Evolutionary conservation across 2,113 vertebrate genomes (phyloP), one percentile per base, ranked within the genome.

Genomic region (Myiagra hebetior): DNA sequence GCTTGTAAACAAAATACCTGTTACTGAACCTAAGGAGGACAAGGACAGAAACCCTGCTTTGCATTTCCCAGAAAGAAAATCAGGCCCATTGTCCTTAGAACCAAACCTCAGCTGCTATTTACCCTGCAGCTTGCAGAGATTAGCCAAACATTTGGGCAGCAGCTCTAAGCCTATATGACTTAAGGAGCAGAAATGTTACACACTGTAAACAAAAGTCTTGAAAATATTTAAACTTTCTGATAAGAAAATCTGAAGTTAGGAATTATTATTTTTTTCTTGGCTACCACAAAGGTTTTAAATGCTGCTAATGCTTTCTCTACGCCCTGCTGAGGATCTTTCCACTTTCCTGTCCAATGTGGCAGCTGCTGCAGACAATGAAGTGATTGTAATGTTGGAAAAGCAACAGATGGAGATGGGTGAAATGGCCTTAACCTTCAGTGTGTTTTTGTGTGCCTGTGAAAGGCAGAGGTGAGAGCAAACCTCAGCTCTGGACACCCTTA

Each of bases 41-140:
- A 24, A 28, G 0, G 6, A 28, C 30, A 88, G 68, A 65, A 84
- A 20, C 28, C 27, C 37, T 27, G 18, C 16, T 81, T 84, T 84
- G 42, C 10, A 11, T 63, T 90, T 88, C 76, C 20, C 69, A 69
- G 81, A 41, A 79, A 37, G 33, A 52, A 49, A 47, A 55, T 47
- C 5, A 10, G 35, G 22, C 16, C 59, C 3, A 0, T 41, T 37
- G 27, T 77, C 24, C 46, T 86, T n/a, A 72, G 8, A n/a, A 63
- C 35, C 42, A 67, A 86, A 77, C 26, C 63, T 91, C 14, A 95
- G 47, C 64, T 88, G 92, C 85, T 94, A 67, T 92, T 96, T 96
- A 69, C 73, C 50, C n/a, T 81, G 33, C 64, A 72, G 76, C 67
- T 94, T 89, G 73, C 70, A 83, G 53, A 77, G 41, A 87, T 86